These are phyloP conservation scores for Calidris pygmaea DNA, from an alignment of 2,113 vertebrate species.

Conservation along the genomic window DNA sequence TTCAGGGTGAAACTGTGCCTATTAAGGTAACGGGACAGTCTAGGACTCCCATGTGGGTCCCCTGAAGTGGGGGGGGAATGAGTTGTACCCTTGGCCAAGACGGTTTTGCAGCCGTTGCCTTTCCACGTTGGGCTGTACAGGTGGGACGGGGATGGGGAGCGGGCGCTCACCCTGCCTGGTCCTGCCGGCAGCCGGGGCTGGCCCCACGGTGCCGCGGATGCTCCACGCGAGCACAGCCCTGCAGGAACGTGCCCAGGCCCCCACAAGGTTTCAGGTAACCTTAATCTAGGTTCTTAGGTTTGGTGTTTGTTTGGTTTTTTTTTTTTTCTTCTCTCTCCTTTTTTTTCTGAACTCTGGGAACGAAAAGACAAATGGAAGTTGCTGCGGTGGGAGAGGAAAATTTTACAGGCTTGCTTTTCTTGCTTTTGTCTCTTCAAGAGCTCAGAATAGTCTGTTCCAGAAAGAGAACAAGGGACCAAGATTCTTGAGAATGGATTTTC, in stretches of 20 bases:
- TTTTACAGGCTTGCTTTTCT: not conserved
- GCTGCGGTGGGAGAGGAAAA: not conserved
- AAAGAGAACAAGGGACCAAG: not conserved
- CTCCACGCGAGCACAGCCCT: not conserved
- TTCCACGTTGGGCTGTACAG: fast-evolving
- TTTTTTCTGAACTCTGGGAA: not conserved
- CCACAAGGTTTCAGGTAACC: not conserved
- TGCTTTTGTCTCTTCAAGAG: not conserved
- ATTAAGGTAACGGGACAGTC: not conserved
- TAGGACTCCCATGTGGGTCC: not conserved
- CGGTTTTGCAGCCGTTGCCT: fast-evolving
- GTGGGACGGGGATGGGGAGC: fast-evolving
- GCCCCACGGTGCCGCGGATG: fast-evolving
- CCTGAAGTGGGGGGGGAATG: not conserved
- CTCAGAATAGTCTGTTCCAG: not conserved
- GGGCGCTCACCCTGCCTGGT: not conserved
- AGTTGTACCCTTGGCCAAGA: not conserved
- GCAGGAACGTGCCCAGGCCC: not conserved
- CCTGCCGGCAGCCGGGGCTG: not conserved
- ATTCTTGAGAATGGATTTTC: not conserved
- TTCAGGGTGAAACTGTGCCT: not conserved
- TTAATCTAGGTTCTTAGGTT: not conserved
- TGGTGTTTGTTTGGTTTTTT: not conserved
- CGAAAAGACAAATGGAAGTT: not conserved
- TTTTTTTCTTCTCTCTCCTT: not conserved